Percentiles rank a stretch among this genome's conserved stretches.
These are phyloP conservation scores for Asbolus verrucosus DNA, from an alignment of 1,140 invertebrate species.

Conservation along the genomic window DNA sequence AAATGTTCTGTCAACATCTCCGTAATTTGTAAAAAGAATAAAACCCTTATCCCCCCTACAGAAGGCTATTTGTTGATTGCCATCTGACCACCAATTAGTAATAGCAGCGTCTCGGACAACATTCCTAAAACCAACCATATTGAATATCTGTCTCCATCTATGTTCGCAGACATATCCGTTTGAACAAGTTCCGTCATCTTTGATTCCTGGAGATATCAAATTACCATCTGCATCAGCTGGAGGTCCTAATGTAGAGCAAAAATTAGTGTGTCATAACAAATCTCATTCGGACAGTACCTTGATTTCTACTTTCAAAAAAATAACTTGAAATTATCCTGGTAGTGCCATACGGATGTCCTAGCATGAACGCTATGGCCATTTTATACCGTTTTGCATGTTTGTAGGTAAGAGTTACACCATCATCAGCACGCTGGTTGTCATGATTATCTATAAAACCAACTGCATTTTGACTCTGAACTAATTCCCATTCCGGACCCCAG, in stretches of 20 bases:
- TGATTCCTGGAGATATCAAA: constrained; percentile 74
- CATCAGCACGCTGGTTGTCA: constrained; percentile 65
- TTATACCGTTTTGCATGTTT: constrained; percentile 72
- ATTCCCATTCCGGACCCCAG: constrained; percentile 67
- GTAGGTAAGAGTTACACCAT: constrained; percentile 70
- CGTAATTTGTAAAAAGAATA: constrained; percentile 79
- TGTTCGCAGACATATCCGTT: constrained; percentile 93
- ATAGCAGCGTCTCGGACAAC: constrained; percentile 69
- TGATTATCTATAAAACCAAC: constrained; percentile 76
- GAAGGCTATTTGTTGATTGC: constrained; percentile 85
- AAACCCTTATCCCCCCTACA: constrained; percentile 78
- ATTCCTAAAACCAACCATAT: constrained; percentile 84
- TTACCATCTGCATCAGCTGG: constrained; percentile 74
- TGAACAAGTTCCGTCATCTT: constrained; percentile 75
- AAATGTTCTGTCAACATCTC: constrained; percentile 71
- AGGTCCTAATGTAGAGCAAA: constrained; percentile 67
- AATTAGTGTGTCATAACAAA: constrained; percentile 1
- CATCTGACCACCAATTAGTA: constrained; percentile 79
- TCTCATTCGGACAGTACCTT: constrained; percentile 58
- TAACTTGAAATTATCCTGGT: constrained; percentile 85
- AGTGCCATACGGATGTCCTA: constrained; percentile 84
- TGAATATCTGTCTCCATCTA: constrained; percentile 84
- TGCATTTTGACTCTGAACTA: constrained; percentile 68
- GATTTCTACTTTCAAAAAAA: constrained; percentile 68
- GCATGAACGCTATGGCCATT: constrained; percentile 84